These are phyloP conservation scores for Azemiops feae DNA, from an alignment of 2,113 vertebrate species.

Conservation along the genomic window DNA sequence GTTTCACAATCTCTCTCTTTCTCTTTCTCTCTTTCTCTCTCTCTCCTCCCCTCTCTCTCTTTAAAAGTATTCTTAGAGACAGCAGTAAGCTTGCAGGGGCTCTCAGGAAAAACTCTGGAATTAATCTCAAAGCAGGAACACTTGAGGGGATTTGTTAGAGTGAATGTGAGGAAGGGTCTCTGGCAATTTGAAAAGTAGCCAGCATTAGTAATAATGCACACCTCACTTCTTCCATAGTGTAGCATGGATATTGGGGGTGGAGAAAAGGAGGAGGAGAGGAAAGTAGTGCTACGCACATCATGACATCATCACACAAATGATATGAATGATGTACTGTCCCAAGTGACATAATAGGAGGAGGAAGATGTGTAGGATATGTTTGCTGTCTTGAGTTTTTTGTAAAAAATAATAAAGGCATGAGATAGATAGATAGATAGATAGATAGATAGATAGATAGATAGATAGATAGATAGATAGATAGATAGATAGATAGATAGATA, in stretches of 20 bases:
- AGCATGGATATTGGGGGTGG: background rate
- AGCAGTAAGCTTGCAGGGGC: background rate
- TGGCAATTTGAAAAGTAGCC: background rate
- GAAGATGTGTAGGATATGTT: background rate
- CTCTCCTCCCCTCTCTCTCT: background rate
- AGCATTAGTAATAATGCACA: background rate
- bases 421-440: background rate
- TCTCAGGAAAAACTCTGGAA: background rate
- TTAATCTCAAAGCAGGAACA: background rate
- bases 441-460: too few relatives aligned
- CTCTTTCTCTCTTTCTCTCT: background rate
- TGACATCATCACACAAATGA: background rate
- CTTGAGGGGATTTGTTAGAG: background rate
- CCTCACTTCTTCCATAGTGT: background rate
- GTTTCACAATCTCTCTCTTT: background rate
- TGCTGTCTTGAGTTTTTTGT: background rate
- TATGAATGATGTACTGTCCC: background rate
- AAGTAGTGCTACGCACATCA: background rate
- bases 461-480: too few relatives aligned
- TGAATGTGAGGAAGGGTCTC: background rate
- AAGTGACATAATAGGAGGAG: background rate
- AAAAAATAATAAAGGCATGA: background rate
- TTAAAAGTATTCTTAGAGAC: background rate
- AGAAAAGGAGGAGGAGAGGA: background rate
- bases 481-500: too few relatives aligned